Evolutionary conservation across 2,888 invertebrate genomes (phyloP).

Genomic region (Nomada fabriciana): DNA sequence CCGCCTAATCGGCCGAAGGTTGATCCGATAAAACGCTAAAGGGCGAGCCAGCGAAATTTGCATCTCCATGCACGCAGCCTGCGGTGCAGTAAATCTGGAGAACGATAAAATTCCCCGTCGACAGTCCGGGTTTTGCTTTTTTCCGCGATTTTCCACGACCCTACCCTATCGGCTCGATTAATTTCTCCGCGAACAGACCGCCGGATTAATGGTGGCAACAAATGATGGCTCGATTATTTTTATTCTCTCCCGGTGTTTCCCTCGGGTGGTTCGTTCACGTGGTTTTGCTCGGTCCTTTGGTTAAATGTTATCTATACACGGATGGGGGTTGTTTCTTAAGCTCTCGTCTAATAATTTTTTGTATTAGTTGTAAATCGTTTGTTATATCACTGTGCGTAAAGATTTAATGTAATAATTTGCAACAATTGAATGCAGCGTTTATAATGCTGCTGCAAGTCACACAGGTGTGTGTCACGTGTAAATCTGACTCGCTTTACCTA

Average conservation of each 20-base stretch:
- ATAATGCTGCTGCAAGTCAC: no score
- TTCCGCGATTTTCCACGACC: neutral
- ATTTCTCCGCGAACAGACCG: constrained; percentile 9
- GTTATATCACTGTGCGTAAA: no score
- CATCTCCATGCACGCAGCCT: constrained; percentile 53
- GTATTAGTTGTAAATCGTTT: no score
- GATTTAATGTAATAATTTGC: neutral
- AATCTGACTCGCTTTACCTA: no score
- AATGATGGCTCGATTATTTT: constrained; percentile 15
- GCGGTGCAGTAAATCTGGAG: constrained; percentile 36
- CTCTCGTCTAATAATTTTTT: no score
- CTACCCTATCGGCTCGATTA: constrained; percentile 29
- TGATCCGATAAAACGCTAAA: constrained; percentile 66
- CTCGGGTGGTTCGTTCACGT: no score
- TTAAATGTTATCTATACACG: no score
- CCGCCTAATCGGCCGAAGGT: constrained; percentile 65
- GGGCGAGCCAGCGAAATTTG: constrained; percentile 56
- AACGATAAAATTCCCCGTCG: constrained; percentile 21
- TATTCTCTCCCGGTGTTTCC: neutral
- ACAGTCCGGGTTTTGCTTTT: neutral
- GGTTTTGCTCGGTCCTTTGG: no score
- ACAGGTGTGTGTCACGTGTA: no score
- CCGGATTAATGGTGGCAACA: constrained; percentile 1
- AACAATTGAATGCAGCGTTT: neutral
- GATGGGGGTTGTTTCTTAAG: no score